Percentiles rank a stretch among this genome's conserved stretches.
Evolutionary conservation across 2,888 invertebrate genomes (phyloP).

Genomic region (Clanis bilineata): DNA sequence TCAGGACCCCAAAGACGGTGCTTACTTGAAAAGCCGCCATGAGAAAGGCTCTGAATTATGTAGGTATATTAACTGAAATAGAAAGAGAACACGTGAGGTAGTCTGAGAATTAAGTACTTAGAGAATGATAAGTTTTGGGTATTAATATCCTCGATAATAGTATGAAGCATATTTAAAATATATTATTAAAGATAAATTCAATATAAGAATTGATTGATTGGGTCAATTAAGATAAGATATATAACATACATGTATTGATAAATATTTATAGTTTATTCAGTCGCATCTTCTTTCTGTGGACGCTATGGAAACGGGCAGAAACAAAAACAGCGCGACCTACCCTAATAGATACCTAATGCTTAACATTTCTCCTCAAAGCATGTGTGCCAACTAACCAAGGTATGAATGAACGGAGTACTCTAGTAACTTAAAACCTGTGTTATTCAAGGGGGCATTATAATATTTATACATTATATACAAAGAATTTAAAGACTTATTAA

Average conservation of each 20-base stretch:
- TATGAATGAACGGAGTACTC: too few relatives aligned
- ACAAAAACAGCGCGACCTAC: too few relatives aligned
- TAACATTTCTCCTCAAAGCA: too few relatives aligned
- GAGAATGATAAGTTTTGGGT: neutral
- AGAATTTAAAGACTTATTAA: too few relatives aligned
- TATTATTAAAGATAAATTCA: neutral
- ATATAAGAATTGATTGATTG: slow-evolving; percentile 5
- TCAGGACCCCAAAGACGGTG: neutral
- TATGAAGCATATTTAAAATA: neutral
- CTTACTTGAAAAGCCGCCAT: neutral
- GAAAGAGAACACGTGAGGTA: neutral
- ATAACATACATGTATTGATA: neutral
- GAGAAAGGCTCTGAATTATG: neutral
- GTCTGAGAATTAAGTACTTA: neutral
- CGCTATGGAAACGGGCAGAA: too few relatives aligned
- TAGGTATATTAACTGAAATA: neutral
- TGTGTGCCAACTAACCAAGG: too few relatives aligned
- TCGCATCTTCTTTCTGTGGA: too few relatives aligned
- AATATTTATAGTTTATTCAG: neutral
- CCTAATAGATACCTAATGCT: too few relatives aligned
- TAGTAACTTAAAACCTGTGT: too few relatives aligned
- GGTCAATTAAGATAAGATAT: neutral
- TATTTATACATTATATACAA: too few relatives aligned
- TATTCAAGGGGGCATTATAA: too few relatives aligned
- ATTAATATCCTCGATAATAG: neutral